Evolutionary conservation across 1,140 invertebrate genomes (phyloP).

Genomic region (Trachymyrmex cornetzi): DNA sequence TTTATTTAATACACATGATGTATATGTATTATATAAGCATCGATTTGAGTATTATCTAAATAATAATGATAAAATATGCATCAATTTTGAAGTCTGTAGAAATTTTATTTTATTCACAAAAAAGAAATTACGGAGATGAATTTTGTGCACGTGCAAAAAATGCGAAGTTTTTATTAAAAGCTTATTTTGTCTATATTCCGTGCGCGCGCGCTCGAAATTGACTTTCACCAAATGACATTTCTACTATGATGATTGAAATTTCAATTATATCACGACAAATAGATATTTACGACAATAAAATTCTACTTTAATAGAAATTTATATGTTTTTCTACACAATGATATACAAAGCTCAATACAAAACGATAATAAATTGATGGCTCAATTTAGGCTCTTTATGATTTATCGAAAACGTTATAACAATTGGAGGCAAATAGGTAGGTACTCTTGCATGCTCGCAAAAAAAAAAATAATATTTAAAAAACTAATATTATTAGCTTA

Average conservation of each 20-base stretch:
- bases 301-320: conserved; percentile 17
- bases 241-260: conserved; percentile 2
- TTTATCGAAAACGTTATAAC: not conserved
- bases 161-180: not conserved
- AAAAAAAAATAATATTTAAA: not conserved
- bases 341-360: conserved; percentile 14
- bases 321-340: not conserved
- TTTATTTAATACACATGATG: conserved; percentile 2
- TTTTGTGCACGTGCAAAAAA: not conserved
- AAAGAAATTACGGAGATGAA: not conserved
- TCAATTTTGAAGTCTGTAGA: not conserved
- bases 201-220: not conserved
- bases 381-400: not conserved
- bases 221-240: conserved; percentile 10
- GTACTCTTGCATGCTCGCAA: not conserved
- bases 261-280: not conserved
- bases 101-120: conserved; percentile 15
- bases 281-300: conserved; percentile 16
- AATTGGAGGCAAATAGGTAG: not conserved
- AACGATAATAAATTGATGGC: not conserved
- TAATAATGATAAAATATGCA: conserved; percentile 11
- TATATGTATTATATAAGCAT: not conserved
- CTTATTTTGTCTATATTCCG: not conserved
- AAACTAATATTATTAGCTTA: not conserved
- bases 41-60: conserved; percentile 1